Evolutionary conservation across 2,888 invertebrate genomes (phyloP), one percentile per base, ranked within the genome.

Genomic region (Eudasyphora cyanicolor): DNA sequence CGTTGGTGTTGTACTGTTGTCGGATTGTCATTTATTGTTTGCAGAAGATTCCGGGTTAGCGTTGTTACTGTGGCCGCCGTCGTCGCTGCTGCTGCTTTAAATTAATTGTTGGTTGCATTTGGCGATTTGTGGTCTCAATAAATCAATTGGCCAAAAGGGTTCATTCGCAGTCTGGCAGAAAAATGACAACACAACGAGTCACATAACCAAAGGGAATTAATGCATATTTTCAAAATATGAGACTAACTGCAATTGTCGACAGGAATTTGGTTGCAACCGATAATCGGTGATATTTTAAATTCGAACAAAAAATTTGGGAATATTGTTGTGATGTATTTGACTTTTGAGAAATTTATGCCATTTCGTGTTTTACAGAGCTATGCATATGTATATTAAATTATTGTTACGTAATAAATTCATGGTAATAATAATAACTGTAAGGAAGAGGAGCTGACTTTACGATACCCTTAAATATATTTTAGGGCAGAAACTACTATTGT

Each of bases 41-140:
- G 76, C 77, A 69, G 35, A 81, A 81, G 62, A 81, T 78, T 51
- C 24, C 67, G 73, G 78, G 76, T 19, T 35, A n/a, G n/a, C n/a
- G n/a, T n/a, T n/a, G n/a, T n/a, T n/a, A n/a, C n/a, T n/a, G n/a
- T n/a, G n/a, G 14, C 60, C 42, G 29, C 69, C 49, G 29, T 10
- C 38, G 80, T 71, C 38, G 80, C 69, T 74, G 71, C 57, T 74
- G 17, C 70, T 32, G 14, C 67, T 76, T 79, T 79, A 82, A 80
- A 75, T 86, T 90, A 90, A 90, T 90, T 90, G 88, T 86, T 86
- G 89, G 90, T 87, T 88, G 85, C 74, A 83, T 85, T 85, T 85
- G 85, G 83, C 86, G 82, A 86, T 87, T 87, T 87, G 85, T 83
- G 84, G 85, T 85, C 86, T 87, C 82, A 86, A 90, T 90, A 90